Percentiles rank a stretch among this genome's conserved stretches.
Evolutionary conservation across 2,888 invertebrate genomes (phyloP).

Genomic region (Tachystola acroxantha): DNA sequence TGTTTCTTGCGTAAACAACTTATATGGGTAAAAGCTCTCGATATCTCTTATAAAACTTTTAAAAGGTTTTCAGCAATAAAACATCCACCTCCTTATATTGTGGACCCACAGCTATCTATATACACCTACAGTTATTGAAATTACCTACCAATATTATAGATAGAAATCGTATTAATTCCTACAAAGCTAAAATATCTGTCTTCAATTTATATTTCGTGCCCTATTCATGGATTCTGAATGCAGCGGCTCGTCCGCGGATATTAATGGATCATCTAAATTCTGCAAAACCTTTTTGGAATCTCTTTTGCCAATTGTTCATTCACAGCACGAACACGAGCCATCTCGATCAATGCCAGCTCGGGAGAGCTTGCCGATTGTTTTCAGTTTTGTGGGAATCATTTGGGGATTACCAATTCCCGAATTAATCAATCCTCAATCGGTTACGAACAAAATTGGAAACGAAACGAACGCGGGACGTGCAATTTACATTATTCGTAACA

Average conservation of each 20-base stretch:
- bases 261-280: constrained; percentile 7
- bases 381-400: constrained; percentile 32
- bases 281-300: constrained; percentile 17
- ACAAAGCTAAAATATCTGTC: too few relatives aligned
- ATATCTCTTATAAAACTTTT: too few relatives aligned
- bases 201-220: neutral
- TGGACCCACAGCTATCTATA: too few relatives aligned
- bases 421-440: constrained; percentile 32
- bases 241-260: neutral
- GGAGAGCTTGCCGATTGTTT: constrained; percentile 29
- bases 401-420: constrained; percentile 29
- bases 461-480: constrained; percentile 14
- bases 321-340: constrained; percentile 24
- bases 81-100: too few relatives aligned
- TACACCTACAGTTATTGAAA: too few relatives aligned
- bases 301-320: constrained; percentile 26
- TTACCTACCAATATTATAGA: too few relatives aligned
- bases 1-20: too few relatives aligned
- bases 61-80: too few relatives aligned
- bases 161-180: too few relatives aligned
- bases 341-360: constrained; percentile 22
- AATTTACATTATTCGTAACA: constrained; percentile 19
- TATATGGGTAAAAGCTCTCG: too few relatives aligned
- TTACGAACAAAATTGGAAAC: constrained; percentile 19
- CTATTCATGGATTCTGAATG: neutral